Evolutionary conservation across 2,888 invertebrate species (phyloP), one percentile per base, ranked within the genome.

Genomic region (Automeris io): DNA sequence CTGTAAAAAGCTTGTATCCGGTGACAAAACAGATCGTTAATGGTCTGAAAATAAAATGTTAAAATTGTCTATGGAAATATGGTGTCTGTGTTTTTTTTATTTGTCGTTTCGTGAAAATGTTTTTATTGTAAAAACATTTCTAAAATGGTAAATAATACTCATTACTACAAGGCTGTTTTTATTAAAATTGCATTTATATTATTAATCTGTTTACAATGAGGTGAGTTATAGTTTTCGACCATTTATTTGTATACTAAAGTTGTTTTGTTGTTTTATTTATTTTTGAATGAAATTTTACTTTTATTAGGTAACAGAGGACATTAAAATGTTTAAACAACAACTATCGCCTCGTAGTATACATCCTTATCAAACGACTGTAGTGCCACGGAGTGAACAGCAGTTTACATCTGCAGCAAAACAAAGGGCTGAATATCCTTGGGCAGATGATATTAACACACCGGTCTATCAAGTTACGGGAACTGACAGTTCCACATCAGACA

Each of bases 401-500:
- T 71, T 80, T 41, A 62, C 67, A 18, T 68, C 78, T n/a, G 85
- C 87, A 13, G 61, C 78, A 8, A 78, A 83, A 68, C 82, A 86
- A 67, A 74, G 87, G 50, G 69, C 74, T 1, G 86, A 87, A 58
- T 87, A 69, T 51, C 87, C 87, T 32, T 87, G 87, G 87, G 69
- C 71, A 31, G 87, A 85, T 34, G 79, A 82, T 47, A 69, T 71
- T 26, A 78, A 73, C 44, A 50, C 74, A 3, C 73, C 78, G 12
- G 66, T 77, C 6, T 82, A 81, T 47, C 85, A 83, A 47, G 72
- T 77, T 22, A 61, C 82, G 23, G 83, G 79, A 5, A 85, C 87
- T 1, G 87, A 87, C 36, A 87, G 87, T 49, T 87, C 87, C n/a
- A 76, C 78, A 11, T 87, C 87, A 0, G 87, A 87, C 40, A 79